Conservation (phyloP, 1,140 invertebrate species). For the Dendrolimus punctatus region DNA sequence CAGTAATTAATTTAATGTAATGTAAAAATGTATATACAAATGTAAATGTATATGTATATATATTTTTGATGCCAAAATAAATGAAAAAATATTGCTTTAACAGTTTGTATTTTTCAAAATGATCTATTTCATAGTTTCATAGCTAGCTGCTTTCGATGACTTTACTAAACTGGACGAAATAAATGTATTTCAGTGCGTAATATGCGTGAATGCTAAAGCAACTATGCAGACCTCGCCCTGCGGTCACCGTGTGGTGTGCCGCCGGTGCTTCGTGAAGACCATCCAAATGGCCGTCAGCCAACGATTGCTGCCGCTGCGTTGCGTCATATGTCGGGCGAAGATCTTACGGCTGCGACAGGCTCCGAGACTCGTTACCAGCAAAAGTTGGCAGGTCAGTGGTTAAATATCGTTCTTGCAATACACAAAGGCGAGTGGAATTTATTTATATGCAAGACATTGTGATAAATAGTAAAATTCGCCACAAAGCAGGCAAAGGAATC, state of each 20-base stretch:
- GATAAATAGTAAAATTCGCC: no score
- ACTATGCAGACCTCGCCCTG: slow-evolving; percentile 98
- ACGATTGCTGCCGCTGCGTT: slow-evolving; percentile 89
- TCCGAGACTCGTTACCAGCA: slow-evolving; percentile 62
- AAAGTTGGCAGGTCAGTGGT: slow-evolving; percentile 64
- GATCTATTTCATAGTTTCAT: no score
- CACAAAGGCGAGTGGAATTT: neutral
- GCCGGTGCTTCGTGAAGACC: slow-evolving; percentile 97
- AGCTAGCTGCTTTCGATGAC: no score
- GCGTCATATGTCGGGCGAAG: slow-evolving; percentile 94
- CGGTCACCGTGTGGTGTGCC: slow-evolving; percentile 94
- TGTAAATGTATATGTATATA: no score
- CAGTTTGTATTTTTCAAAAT: no score
- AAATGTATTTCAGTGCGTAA: slow-evolving; percentile 85
- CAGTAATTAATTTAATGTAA: no score
- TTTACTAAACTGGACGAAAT: neutral
- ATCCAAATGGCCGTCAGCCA: slow-evolving; percentile 97
- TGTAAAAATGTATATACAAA: no score
- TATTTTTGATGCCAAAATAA: no score
- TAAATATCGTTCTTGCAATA: neutral
- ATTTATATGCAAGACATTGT: no score
- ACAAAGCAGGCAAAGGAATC: no score
- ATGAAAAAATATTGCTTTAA: no score
- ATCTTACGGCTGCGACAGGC: slow-evolving; percentile 86
- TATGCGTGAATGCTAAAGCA: slow-evolving; percentile 95